Base-by-base conservation (phyloP, 2,113 vertebrate species). In the Arvicanthis niloticus region DNA sequence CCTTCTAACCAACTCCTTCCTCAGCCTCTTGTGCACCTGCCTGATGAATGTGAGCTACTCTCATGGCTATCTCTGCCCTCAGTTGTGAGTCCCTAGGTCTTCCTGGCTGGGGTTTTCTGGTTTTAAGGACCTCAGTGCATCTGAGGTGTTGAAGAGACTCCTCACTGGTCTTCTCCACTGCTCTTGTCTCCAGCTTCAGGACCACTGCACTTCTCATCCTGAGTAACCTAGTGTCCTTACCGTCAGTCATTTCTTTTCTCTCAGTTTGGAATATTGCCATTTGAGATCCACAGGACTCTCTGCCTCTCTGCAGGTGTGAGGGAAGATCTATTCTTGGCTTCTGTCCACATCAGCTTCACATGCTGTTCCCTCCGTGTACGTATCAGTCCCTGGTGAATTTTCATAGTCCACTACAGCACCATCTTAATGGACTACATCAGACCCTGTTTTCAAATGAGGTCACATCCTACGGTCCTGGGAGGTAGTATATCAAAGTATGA, bases 391-490 rank as follows among this genome's bases (percentile, higher is more conserved):
- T 12, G 3, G 65, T 75, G 21, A 0, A 24, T 34, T 73, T 70
- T 75, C 70, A 29, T 51, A 3, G 67, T 93, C 24, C 34, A n/a
- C 9, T 3, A 0, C 16, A 24, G 29, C 65, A 26, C 72, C 56
- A 26, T 92, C 62, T 94, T 80, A 40, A 67, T 15, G 16, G 0
- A 78, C 17, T 45, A 31, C 58, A 29, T 65, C 67, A 62, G 53
- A 60, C 34, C 45, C 65, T 51, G 0, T 87, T 86, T 96, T 87
- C 89, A 42, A 95, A 80, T 65, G 12, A 89, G 82, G 53, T 78
- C 73, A 62, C 0, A 1, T 82, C 82, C 77, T 82, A 45, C 53
- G n/a, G 53, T 70, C 29, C 34, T 76, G 2, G 76, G 34, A 17
- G 34, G 78, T 31, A 88, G 76, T 67, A 56, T 56, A 62, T 73